phyloP scores from a whole-genome alignment of 2,113 vertebrate species.

The Tichodroma muraria region DNA sequence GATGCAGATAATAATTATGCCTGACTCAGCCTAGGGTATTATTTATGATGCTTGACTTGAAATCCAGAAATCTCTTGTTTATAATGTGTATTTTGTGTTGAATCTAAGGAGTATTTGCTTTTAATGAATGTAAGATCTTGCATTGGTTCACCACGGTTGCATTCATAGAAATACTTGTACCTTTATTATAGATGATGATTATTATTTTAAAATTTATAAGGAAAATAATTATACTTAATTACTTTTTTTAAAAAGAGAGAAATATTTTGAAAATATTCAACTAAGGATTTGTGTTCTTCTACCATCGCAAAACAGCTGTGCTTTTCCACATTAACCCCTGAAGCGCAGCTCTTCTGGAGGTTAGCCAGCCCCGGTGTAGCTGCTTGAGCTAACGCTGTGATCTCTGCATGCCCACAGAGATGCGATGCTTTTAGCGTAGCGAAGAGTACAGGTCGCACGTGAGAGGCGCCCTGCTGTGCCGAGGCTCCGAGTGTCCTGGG shows the following conservation, averaged over 20 bases:
- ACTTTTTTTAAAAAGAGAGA: neutral
- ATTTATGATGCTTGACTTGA: neutral
- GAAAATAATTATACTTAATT: neutral
- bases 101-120: neutral
- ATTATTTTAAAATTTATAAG: neutral
- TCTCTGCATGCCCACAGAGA: fast-evolving
- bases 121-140: neutral
- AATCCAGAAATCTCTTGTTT: neutral
- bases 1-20: neutral
- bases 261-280: neutral
- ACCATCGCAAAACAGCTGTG: neutral
- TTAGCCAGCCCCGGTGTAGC: neutral
- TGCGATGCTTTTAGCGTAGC: fast-evolving
- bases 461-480: neutral
- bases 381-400: neutral
- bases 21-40: neutral
- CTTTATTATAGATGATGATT: neutral
- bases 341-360: neutral
- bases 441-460: fast-evolving
- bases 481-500: fast-evolving
- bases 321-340: neutral
- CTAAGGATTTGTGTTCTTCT: neutral
- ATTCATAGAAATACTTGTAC: neutral
- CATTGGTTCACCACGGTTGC: neutral
- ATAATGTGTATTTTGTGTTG: neutral